Evolutionary conservation across 2,888 invertebrate species (phyloP).

Genomic region (Drosophila aldrichi): DNA sequence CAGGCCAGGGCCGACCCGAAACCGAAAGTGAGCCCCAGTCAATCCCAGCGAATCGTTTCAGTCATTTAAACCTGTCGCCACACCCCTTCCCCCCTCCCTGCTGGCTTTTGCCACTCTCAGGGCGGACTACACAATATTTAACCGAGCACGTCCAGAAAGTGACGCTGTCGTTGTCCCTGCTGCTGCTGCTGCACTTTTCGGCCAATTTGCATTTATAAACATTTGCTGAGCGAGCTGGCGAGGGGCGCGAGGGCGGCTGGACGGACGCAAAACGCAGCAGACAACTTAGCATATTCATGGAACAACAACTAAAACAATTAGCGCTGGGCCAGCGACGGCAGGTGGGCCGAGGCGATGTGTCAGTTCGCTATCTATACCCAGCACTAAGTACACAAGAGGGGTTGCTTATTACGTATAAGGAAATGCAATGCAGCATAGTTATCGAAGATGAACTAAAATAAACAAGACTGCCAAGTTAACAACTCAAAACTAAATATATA

Average conservation of each 20-base stretch:
- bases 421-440: too few species aligned
- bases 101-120: conserved; percentile 1
- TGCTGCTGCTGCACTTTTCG: conserved; percentile 67
- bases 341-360: conserved; percentile 50
- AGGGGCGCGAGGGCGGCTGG: background rate
- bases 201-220: conserved; percentile 81
- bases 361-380: conserved; percentile 38
- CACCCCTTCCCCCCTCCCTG: conserved; percentile 5
- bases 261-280: conserved; percentile 60
- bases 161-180: conserved; percentile 31
- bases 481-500: too few species aligned
- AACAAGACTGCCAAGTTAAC: too few species aligned
- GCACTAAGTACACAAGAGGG: background rate
- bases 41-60: conserved; percentile 33
- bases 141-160: conserved; percentile 63
- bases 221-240: conserved; percentile 45
- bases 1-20: conserved; percentile 25
- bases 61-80: conserved; percentile 31
- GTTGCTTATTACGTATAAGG: background rate
- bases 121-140: conserved; percentile 38
- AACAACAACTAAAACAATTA: conserved; percentile 79
- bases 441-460: too few species aligned
- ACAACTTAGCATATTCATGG: conserved; percentile 79
- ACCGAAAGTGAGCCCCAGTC: conserved; percentile 44
- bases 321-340: conserved; percentile 54